These are phyloP conservation scores for Acropora yongei DNA, from an alignment of 64 coral and sea anemone genomes.

Conservation along the genomic window DNA sequence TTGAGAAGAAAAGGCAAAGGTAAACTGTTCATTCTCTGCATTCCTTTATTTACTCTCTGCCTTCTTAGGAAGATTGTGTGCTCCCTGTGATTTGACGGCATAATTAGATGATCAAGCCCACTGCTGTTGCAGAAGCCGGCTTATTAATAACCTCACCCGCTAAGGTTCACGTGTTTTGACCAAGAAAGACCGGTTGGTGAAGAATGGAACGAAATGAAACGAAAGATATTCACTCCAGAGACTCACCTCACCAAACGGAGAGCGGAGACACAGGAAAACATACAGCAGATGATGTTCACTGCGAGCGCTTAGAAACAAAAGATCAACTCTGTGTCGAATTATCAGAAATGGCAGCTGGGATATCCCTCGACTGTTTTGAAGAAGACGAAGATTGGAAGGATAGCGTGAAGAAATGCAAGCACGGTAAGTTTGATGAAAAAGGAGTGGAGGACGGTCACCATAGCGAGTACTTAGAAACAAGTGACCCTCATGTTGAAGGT, in stretches of 20 bases:
- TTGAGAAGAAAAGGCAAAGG: no score
- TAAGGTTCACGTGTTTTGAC: not conserved
- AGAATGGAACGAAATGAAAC: constrained; percentile 7
- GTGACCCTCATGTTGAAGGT: constrained; percentile 11
- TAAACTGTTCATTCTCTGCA: no score
- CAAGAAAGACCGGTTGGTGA: constrained; percentile 5
- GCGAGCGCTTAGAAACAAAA: constrained; percentile 7
- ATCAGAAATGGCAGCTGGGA: constrained; percentile 7
- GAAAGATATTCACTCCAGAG: constrained; percentile 15
- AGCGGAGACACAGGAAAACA: constrained; percentile 10
- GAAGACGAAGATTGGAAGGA: constrained; percentile 24
- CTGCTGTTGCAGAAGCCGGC: not conserved
- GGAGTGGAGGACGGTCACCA: not conserved
- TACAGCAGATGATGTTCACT: constrained; percentile 6
- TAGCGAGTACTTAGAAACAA: not conserved
- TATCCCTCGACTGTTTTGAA: constrained; percentile 7
- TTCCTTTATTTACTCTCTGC: no score
- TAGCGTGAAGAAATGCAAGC: constrained; percentile 22
- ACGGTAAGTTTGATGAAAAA: not conserved
- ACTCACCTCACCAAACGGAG: constrained; percentile 10
- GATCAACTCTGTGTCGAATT: constrained; percentile 15
- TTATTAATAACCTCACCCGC: constrained; percentile 7
- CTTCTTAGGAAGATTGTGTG: no score
- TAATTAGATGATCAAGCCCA: constrained; percentile 15
- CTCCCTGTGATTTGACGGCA: not conserved